A percentile compares a stretch with the other conserved stretches of the same genome.
These are phyloP conservation scores for Tetranychus piercei DNA, from an alignment of 2,888 invertebrate species.

Conservation along the genomic window DNA sequence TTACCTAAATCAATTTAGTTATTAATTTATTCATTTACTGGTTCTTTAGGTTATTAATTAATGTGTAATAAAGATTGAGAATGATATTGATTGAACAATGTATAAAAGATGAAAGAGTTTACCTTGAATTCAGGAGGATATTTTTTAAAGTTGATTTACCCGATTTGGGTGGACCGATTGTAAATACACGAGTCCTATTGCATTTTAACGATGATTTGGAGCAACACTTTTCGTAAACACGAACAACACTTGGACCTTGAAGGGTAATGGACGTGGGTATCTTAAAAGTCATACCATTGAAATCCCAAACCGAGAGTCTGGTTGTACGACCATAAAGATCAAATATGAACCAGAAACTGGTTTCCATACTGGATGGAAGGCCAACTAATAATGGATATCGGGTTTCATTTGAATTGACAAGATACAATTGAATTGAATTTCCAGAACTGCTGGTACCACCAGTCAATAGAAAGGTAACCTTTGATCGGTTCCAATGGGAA, in stretches of 20 bases:
- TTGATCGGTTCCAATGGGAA: background rate
- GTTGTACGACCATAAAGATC: conserved; percentile 19
- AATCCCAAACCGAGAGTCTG: background rate
- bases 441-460: background rate
- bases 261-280: background rate
- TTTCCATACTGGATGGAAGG: background rate
- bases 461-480: background rate
- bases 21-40: no score
- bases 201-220: background rate
- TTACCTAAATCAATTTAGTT: no score
- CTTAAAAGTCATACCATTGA: background rate
- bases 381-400: background rate
- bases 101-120: background rate
- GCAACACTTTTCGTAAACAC: background rate
- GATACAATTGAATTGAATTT: background rate
- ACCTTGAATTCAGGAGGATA: background rate
- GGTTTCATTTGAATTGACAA: background rate
- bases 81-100: no score
- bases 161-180: background rate
- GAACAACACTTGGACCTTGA: background rate
- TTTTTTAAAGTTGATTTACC: background rate
- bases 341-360: conserved; percentile 20
- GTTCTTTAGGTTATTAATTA: background rate
- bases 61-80: background rate
- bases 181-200: background rate